Base-by-base conservation (phyloP, 2,797 vertebrate species). In the Mormyrops attenuatus region DNA sequence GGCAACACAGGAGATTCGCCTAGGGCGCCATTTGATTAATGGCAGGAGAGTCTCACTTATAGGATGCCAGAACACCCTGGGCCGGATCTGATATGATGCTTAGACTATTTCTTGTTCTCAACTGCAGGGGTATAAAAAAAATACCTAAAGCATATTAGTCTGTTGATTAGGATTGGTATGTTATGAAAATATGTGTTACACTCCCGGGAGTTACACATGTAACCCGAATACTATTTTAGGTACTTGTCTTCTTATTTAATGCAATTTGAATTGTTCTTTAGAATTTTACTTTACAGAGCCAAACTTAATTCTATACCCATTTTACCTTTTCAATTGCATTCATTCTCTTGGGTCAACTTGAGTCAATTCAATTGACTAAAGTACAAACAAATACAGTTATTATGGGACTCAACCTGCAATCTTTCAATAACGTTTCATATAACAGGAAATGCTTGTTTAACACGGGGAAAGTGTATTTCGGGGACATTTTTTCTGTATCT, bases 281-380 rank as follows among this genome's bases (percentile, higher is more conserved):
- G 69, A 38, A 1, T 73, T 47, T n/a, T 44, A 47, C 38, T 47
- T 47, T 73, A 73, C 8, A 82, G 41, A n/a, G n/a, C 41, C 6
- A 8, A 82, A 47, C 41, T 82, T 20, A n/a, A n/a, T 82, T 22
- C 38, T 38, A 3, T 38, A 47, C 20, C 20, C 41, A 47, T 82
- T 82, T n/a, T 82, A 82, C 77, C 77, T 82, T n/a, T 82, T 47
- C 38, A 82, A n/a, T 82, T 8, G 17, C 41, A 82, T 82, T 82
- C 20, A 20, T n/a, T 44, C 77, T 82, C 17, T 20, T 20, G 41
- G 77, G 77, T 20, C 77, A 38, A 82, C 77, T 82, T n/a, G 41
- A 82, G 77, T 82, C 77, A 82, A 82, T 82, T 82, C 41, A 47
- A 44, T 82, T 82, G 77, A 82, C 77, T 82, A 82, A 82, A 82